Conservation (phyloP, 1,140 invertebrate genomes). For the Colletes gigas region DNA sequence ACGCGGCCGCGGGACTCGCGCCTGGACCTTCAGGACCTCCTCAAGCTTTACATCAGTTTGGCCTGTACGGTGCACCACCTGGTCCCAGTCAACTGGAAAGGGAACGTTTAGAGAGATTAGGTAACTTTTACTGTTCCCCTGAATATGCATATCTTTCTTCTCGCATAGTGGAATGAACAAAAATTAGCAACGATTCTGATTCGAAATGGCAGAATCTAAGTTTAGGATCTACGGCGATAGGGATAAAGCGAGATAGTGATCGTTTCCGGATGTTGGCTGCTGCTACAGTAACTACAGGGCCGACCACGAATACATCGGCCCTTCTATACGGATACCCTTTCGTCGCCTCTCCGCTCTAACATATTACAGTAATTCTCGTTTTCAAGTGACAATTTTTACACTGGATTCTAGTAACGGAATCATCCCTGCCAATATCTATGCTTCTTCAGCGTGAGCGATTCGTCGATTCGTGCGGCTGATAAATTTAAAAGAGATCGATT, state of each 20-base stretch:
- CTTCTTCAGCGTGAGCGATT: too few species aligned
- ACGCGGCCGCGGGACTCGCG: conserved; percentile 73
- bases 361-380: too few species aligned
- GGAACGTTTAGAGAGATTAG: conserved; percentile 91
- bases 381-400: too few species aligned
- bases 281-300: not conserved
- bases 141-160: conserved; percentile 41
- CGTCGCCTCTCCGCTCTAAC: too few species aligned
- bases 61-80: conserved; percentile 82
- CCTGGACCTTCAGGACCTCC: conserved; percentile 78
- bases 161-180: conserved; percentile 29
- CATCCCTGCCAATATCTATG: too few species aligned
- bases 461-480: too few species aligned
- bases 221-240: conserved; percentile 9
- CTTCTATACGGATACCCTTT: too few species aligned
- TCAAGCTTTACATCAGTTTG: conserved; percentile 84
- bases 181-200: conserved; percentile 24
- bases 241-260: conserved; percentile 24
- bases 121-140: conserved; percentile 79
- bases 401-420: too few species aligned
- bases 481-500: too few species aligned
- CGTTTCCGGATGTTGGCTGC: conserved; percentile 29
- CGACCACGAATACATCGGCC: too few species aligned
- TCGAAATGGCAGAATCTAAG: not conserved
- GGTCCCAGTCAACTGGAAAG: conserved; percentile 91